phyloP scores from a whole-genome alignment of 2,113 vertebrate species.

The Macquaria ambigua region DNA sequence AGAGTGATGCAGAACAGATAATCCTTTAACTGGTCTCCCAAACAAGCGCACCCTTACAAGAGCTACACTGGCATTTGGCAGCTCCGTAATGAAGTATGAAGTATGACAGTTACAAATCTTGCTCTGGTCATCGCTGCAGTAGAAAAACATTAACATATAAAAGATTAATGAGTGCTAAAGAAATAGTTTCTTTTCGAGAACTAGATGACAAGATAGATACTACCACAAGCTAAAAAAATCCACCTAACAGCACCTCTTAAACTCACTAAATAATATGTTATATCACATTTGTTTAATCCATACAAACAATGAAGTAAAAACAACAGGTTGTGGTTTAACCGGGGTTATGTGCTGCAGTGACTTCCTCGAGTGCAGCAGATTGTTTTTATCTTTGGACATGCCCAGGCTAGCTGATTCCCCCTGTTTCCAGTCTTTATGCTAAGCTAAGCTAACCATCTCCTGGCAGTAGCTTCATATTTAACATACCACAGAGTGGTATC shows the following conservation, averaged over 20 bases:
- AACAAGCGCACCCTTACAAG: conserved; percentile 23
- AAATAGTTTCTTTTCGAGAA: not conserved
- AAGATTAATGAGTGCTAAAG: not conserved
- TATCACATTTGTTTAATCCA: not conserved
- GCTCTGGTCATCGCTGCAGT: not conserved
- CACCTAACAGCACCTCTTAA: not conserved
- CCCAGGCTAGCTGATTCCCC: not conserved
- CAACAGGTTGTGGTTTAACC: not conserved
- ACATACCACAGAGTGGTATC: not conserved
- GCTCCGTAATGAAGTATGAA: conserved; percentile 19
- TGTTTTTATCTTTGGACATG: not conserved
- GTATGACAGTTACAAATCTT: not conserved
- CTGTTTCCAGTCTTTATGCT: not conserved
- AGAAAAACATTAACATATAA: not conserved
- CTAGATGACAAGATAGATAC: not conserved
- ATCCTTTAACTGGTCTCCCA: conserved; percentile 28
- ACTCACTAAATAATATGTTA: not conserved
- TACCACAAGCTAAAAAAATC: not conserved
- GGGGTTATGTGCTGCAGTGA: not conserved
- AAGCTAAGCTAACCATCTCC: not conserved
- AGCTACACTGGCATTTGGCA: conserved; percentile 22
- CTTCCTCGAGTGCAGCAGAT: not conserved
- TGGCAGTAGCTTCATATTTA: not conserved
- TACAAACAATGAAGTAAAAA: not conserved
- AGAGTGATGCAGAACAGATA: conserved; percentile 27